A percentile compares a stretch with the other conserved stretches of the same genome.
phyloP scores from a whole-genome alignment of 2,888 invertebrate species.

The Meta bourneti region DNA sequence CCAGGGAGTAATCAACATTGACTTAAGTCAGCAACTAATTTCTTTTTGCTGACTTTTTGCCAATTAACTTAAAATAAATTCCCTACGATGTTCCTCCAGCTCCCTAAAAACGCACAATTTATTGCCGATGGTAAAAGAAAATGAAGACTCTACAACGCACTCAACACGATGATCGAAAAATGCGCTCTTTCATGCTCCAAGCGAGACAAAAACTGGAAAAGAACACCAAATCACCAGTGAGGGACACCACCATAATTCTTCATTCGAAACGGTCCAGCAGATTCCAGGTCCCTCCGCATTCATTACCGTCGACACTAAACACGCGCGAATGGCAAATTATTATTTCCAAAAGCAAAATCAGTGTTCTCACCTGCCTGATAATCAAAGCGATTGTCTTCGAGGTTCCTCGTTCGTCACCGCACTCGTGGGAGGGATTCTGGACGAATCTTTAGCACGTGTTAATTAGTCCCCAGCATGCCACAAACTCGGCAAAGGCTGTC shows the following conservation, averaged over 20 bases:
- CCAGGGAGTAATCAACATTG: too few relatives aligned
- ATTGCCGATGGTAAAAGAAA: too few relatives aligned
- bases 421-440: constrained; percentile 35
- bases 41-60: too few relatives aligned
- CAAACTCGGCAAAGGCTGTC: constrained; percentile 62
- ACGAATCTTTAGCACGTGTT: constrained; percentile 68
- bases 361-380: constrained; percentile 44
- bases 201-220: background rate
- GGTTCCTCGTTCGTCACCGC: background rate
- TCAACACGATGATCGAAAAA: background rate
- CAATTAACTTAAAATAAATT: too few relatives aligned
- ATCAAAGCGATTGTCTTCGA: constrained; percentile 56
- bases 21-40: too few relatives aligned
- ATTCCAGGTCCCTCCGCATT: background rate
- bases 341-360: background rate
- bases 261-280: background rate
- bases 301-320: background rate
- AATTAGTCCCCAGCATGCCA: constrained; percentile 65
- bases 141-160: too few relatives aligned
- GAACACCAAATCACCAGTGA: background rate
- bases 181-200: background rate
- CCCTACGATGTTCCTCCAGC: too few relatives aligned
- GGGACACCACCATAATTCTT: background rate
- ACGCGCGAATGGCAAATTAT: constrained; percentile 2
- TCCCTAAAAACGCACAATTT: too few relatives aligned